A percentile compares a stretch with the other conserved stretches of the same genome.
Evolutionary conservation across 2,797 vertebrate species (phyloP).

Genomic region (Coregonus sp.): DNA sequence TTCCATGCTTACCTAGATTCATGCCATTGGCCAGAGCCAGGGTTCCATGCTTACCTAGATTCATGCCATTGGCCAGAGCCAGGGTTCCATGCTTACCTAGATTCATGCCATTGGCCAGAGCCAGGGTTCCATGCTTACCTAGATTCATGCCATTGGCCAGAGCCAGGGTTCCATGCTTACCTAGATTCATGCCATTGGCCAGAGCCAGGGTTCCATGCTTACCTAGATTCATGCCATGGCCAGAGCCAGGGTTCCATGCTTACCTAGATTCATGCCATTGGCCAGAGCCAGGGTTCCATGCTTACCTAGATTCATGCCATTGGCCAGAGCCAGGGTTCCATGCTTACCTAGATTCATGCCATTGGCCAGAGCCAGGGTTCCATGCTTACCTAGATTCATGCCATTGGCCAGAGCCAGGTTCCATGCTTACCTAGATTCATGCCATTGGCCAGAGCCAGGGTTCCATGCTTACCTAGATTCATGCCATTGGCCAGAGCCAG

Average conservation of each 20-base stretch:
- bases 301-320: conserved; percentile 77
- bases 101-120: conserved; percentile 81
- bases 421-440: too few relatives aligned
- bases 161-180: conserved; percentile 39
- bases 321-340: conserved; percentile 77
- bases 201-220: background rate
- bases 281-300: background rate
- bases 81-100: conserved; percentile 54
- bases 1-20: conserved; percentile 37
- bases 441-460: too few relatives aligned
- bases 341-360: too few relatives aligned
- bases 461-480: too few relatives aligned
- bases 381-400: too few relatives aligned
- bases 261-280: background rate
- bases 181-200: too few relatives aligned
- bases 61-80: too few relatives aligned
- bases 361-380: too few relatives aligned
- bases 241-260: background rate
- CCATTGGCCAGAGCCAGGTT: too few relatives aligned
- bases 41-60: conserved; percentile 37
- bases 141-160: conserved; percentile 81
- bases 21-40: too few relatives aligned
- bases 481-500: too few relatives aligned
- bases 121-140: conserved; percentile 62
- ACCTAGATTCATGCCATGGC: background rate